Percentiles rank a stretch among this genome's conserved stretches.
Evolutionary conservation across 2,113 vertebrate species (phyloP).

Genomic region (Rhineura floridana): DNA sequence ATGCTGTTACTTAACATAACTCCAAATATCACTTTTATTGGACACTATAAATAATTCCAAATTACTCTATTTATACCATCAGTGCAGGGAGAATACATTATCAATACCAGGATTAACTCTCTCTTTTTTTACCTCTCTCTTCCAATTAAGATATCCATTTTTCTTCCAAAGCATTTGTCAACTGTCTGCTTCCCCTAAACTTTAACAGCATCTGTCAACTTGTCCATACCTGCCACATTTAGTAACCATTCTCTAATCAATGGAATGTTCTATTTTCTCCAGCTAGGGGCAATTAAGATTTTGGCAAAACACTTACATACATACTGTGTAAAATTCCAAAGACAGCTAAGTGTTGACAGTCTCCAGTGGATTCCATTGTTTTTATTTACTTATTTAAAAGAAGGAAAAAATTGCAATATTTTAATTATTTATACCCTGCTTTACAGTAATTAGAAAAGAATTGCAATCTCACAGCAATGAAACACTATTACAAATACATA

Average conservation of each 20-base stretch:
- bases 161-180: background rate
- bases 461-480: background rate
- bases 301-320: background rate
- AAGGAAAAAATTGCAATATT: background rate
- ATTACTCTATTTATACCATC: background rate
- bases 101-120: background rate
- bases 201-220: conserved; percentile 2
- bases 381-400: background rate
- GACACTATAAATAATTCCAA: background rate
- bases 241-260: conserved; percentile 7
- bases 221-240: conserved; percentile 12
- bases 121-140: background rate
- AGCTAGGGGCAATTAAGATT: background rate
- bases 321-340: background rate
- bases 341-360: background rate
- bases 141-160: conserved; percentile 1
- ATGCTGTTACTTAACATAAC: background rate
- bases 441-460: background rate
- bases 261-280: background rate
- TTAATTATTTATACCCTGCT: background rate
- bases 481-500: background rate
- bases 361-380: background rate
- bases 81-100: background rate
- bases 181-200: background rate
- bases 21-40: background rate